Base-by-base conservation (phyloP, 2,888 invertebrate species). In the Chrysolina haemoptera region DNA sequence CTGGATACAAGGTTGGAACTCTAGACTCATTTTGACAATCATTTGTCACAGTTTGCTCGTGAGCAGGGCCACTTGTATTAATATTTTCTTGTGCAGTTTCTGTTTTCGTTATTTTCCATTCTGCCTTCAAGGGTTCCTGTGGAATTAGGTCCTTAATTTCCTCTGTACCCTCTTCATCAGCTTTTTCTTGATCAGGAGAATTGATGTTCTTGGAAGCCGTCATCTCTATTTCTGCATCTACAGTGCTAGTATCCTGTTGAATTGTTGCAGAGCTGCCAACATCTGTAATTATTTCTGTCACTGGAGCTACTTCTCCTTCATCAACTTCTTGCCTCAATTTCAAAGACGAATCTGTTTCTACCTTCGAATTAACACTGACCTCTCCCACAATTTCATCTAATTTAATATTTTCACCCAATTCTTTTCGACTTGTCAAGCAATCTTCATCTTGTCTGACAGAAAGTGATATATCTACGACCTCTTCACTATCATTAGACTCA, bases 401-500 rank as follows among this genome's bases (percentile, higher is more conserved):
- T 11, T 22, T n/a, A 5, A 12, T 35, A 16, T 62, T 27, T 40
- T 62, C 27, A 62, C 16, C n/a, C 27, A 62, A 22, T 62, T 48
- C 48, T 46, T 43, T 27, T 46, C 14, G n/a, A 20, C 48, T 11
- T 35, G 35, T 6, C 35, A 8, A 35, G 35, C 35, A 35, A 35
- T 55, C 20, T 55, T 55, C 18, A 14, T 46, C 14, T 14, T 14
- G 14, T 14, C 2, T 46, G 46, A 46, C n/a, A 14, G 46, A 14
- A 14, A 14, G 46, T 46, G 46, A n/a, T 46, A 46, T 4, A 14
- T 14, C 2, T 14, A 16, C 43, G 6, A 9, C 43, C 9, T 20
- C 22, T 18, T 65, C 65, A 50, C 11, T 27, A n/a, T 63, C 63
- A 43, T 41, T 43, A 40, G n/a, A 46, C 14, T 46, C 46, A 3